phyloP scores from a whole-genome alignment of 2,113 vertebrate genomes.

The Petrocephalus microphthalmus region DNA sequence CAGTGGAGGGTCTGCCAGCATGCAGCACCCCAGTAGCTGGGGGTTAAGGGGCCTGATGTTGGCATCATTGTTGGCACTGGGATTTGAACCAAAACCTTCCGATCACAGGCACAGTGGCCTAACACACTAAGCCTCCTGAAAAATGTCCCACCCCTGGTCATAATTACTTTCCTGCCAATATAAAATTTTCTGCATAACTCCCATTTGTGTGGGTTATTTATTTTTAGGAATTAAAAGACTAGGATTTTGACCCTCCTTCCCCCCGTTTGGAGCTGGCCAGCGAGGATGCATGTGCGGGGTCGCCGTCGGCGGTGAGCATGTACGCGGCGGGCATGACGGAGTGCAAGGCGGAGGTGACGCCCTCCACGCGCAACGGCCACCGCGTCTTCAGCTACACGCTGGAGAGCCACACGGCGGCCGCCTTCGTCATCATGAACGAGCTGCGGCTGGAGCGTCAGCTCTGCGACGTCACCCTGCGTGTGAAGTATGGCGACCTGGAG shows the following conservation, averaged over 20 bases:
- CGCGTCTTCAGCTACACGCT: slow-evolving; percentile 83
- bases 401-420: slow-evolving; percentile 80
- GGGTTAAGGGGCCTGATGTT: neutral
- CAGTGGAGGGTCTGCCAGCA: neutral
- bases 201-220: neutral
- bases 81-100: neutral
- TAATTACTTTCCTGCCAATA: neutral
- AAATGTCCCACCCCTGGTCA: neutral
- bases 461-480: slow-evolving; percentile 82
- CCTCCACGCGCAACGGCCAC: slow-evolving; percentile 77
- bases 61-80: neutral
- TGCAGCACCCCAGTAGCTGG: neutral
- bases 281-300: slow-evolving; percentile 47
- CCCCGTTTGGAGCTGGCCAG: slow-evolving; percentile 37
- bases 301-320: slow-evolving; percentile 41
- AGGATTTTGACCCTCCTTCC: neutral
- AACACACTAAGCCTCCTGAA: neutral
- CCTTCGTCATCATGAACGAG: slow-evolving; percentile 88
- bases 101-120: neutral
- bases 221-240: neutral
- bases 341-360: slow-evolving; percentile 85
- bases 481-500: slow-evolving; percentile 69
- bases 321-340: slow-evolving; percentile 67
- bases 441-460: slow-evolving; percentile 76
- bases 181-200: slow-evolving; percentile 5